Conservation (phyloP, 2,113 vertebrate species). For the Megatriorchis doriae region DNA sequence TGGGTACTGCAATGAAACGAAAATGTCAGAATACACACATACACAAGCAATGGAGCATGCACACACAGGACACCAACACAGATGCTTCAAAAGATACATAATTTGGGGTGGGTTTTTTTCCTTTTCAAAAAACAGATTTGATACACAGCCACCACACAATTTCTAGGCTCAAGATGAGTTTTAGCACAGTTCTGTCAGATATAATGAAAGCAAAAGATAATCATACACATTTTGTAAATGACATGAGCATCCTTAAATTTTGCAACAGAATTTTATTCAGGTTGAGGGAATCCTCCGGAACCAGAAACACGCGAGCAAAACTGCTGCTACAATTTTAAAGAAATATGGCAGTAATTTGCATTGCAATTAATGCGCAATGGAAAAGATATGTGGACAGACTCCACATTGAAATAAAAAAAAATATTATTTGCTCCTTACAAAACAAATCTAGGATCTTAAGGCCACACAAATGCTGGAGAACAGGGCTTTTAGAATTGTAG, state of each 20-base stretch:
- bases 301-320: background rate
- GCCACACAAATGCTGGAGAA: background rate
- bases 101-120: accelerated
- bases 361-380: background rate
- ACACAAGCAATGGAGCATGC: background rate
- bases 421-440: background rate
- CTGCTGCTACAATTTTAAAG: background rate
- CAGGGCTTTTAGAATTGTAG: background rate
- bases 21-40: background rate
- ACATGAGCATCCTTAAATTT: background rate
- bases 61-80: background rate
- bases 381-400: background rate
- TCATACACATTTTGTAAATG: background rate
- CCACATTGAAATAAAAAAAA: background rate
- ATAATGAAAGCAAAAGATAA: background rate
- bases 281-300: background rate
- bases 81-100: background rate
- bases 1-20: background rate
- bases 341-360: background rate
- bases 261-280: background rate
- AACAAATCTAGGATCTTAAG: background rate
- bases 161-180: background rate
- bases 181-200: background rate
- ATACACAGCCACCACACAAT: background rate
- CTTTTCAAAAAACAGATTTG: background rate